phyloP scores from a whole-genome alignment of 1,140 invertebrate species.

The Eurosta solidaginis region DNA sequence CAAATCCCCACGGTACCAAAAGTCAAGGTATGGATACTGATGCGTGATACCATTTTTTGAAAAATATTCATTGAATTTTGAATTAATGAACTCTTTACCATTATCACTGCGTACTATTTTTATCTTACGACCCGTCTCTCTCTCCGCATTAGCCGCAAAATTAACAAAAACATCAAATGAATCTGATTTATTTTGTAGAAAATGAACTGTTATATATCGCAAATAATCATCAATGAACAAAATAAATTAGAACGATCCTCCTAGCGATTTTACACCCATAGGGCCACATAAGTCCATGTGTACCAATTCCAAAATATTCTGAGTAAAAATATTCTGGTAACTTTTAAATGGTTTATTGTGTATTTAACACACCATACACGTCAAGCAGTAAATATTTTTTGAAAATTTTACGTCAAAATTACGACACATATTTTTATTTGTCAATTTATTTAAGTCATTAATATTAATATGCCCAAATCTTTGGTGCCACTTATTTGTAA shows the following conservation, averaged over 20 bases:
- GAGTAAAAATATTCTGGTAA: not conserved
- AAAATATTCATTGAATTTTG: constrained; percentile 41
- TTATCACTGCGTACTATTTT: constrained; percentile 5
- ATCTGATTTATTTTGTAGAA: not conserved
- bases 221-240: constrained; percentile 1
- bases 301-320: not conserved
- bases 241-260: not conserved
- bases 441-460: constrained; percentile 10
- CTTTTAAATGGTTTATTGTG: not conserved
- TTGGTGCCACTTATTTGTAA: constrained; percentile 4
- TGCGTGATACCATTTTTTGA: constrained; percentile 13
- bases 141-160: not conserved
- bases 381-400: not conserved
- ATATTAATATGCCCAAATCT: not conserved
- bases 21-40: too few relatives aligned
- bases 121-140: not conserved
- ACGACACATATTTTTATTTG: constrained; percentile 16
- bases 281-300: not conserved
- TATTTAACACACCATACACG: constrained; percentile 15
- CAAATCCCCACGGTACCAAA: too few relatives aligned
- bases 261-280: not conserved
- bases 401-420: not conserved
- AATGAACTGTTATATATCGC: not conserved
- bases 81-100: constrained; percentile 43
- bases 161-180: not conserved